Evolutionary conservation across 2,888 invertebrate genomes (phyloP).

Genomic region (Rhaphigaster nebulosa): DNA sequence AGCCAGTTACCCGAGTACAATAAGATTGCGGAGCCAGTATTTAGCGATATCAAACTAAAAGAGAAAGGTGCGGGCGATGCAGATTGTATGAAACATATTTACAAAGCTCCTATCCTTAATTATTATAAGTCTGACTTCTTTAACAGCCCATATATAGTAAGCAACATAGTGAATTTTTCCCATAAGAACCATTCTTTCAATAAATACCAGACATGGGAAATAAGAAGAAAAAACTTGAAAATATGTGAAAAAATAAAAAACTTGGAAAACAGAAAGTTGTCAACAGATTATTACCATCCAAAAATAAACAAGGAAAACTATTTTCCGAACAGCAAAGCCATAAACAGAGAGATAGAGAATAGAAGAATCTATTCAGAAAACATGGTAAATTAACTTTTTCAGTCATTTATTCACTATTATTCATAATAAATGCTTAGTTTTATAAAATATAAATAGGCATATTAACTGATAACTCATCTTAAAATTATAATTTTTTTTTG

Average conservation of each 20-base stretch:
- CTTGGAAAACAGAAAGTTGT: conserved; percentile 41
- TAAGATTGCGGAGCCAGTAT: conserved; percentile 39
- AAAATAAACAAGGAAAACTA: neutral
- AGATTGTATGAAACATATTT: neutral
- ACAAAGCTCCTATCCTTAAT: neutral
- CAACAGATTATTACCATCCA: neutral
- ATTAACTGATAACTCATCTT: too few species aligned
- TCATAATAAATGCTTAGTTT: too few species aligned
- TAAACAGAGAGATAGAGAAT: conserved; percentile 15
- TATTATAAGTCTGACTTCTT: neutral
- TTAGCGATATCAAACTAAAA: neutral
- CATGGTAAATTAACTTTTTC: neutral
- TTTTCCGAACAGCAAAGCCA: conserved; percentile 7
- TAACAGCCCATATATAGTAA: conserved; percentile 40
- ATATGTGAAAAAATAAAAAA: conserved; percentile 31
- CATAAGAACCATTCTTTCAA: conserved; percentile 52
- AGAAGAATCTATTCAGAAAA: conserved; percentile 43
- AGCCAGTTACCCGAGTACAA: conserved; percentile 15
- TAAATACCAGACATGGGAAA: conserved; percentile 48
- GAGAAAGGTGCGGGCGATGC: neutral
- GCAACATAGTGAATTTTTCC: conserved; percentile 28
- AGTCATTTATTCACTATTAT: neutral
- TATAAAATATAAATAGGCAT: too few species aligned
- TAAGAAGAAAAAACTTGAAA: conserved; percentile 47
- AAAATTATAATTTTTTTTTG: too few species aligned